phyloP scores from a whole-genome alignment of 2,888 invertebrate species.

The Orgyia antiqua region DNA sequence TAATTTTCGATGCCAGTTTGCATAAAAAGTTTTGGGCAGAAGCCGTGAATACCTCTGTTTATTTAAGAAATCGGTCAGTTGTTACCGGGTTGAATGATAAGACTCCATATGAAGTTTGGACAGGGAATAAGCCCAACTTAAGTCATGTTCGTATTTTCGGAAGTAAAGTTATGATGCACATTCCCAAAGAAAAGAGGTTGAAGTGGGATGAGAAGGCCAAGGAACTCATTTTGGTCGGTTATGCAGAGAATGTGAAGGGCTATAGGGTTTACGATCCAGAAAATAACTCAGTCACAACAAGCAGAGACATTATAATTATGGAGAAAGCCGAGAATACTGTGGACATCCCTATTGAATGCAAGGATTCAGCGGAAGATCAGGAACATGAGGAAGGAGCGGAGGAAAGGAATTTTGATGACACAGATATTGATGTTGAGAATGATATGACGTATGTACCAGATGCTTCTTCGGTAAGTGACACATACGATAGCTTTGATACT shows the following conservation, averaged over 20 bases:
- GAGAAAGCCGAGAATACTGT: slow-evolving; percentile 2
- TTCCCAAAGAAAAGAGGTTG: no score
- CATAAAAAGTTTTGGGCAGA: not conserved
- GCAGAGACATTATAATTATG: slow-evolving; percentile 9
- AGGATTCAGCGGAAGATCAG: not conserved
- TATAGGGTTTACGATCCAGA: no score
- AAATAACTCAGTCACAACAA: slow-evolving; percentile 5
- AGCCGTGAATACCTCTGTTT: not conserved
- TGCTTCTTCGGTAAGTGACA: slow-evolving; percentile 1
- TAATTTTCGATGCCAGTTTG: no score
- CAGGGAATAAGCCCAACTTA: no score
- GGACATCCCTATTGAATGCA: slow-evolving; percentile 1
- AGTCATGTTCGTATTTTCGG: no score
- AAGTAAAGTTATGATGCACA: no score
- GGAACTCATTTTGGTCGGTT: no score
- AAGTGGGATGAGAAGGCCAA: no score
- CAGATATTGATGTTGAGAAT: slow-evolving; percentile 1
- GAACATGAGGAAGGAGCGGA: no score
- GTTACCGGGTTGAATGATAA: not conserved
- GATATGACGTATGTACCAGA: slow-evolving; percentile 3
- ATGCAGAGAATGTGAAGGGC: no score
- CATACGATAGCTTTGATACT: slow-evolving; percentile 1
- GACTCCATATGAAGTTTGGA: no score
- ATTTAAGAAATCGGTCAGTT: not conserved
- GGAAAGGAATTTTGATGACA: not conserved